Percentiles rank a stretch among this genome's conserved stretches.
Conservation (phyloP, 2,888 invertebrate species). For the Venustoraphidia nigricollis region DNA sequence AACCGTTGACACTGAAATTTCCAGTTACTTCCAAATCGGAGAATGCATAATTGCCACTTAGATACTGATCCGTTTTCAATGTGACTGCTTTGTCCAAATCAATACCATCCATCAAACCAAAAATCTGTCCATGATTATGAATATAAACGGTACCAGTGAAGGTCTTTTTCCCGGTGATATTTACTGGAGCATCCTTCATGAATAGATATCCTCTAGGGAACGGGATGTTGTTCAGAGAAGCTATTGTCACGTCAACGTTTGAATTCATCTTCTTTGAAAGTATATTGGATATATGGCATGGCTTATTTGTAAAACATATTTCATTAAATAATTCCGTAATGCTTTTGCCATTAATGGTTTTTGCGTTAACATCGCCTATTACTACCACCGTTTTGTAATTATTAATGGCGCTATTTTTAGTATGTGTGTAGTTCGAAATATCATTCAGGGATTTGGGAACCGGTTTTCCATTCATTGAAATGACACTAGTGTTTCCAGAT, state of each 20-base stretch:
- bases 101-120: slow-evolving; percentile 23
- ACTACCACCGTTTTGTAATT: slow-evolving; percentile 8
- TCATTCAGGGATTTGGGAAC: too few relatives aligned
- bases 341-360: slow-evolving; percentile 29
- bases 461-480: too few relatives aligned
- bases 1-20: slow-evolving; percentile 32
- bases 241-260: neutral
- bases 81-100: slow-evolving; percentile 31
- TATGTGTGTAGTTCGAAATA: neutral
- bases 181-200: slow-evolving; percentile 9
- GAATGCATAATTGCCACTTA: slow-evolving; percentile 32
- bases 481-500: too few relatives aligned
- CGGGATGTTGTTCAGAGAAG: neutral
- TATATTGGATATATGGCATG: slow-evolving; percentile 8
- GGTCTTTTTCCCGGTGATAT: slow-evolving; percentile 28
- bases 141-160: slow-evolving; percentile 26
- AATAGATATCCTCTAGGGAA: slow-evolving; percentile 4
- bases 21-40: slow-evolving; percentile 33
- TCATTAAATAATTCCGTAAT: slow-evolving; percentile 29
- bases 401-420: neutral
- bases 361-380: slow-evolving; percentile 19
- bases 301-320: slow-evolving; percentile 29
- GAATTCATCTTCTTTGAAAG: too few relatives aligned
- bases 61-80: slow-evolving; percentile 27
- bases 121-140: slow-evolving; percentile 24